Conservation (phyloP, 2,888 invertebrate genomes). For the Limnephilus rhombicus region DNA sequence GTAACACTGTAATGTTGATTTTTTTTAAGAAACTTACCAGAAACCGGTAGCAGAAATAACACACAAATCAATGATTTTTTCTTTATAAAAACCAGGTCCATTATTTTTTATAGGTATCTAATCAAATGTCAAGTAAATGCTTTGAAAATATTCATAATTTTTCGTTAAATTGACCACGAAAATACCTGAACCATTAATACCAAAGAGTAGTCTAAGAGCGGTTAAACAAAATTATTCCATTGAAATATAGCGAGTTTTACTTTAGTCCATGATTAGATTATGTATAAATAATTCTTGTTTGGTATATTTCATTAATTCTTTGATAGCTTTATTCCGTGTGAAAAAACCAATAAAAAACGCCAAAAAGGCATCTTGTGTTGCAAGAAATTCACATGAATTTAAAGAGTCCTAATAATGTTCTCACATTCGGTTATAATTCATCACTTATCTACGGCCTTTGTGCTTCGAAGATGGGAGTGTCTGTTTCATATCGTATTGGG, state of each 20-base stretch:
- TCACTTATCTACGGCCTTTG: conserved; percentile 27
- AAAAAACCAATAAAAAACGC: conserved; percentile 11
- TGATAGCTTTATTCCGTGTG: conserved; percentile 20
- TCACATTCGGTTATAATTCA: conserved; percentile 35
- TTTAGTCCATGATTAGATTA: background rate
- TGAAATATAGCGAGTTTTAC: background rate
- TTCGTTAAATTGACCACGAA: background rate
- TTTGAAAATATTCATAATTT: too few relatives aligned
- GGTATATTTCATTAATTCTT: background rate
- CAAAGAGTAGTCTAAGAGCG: background rate
- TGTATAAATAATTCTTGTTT: background rate
- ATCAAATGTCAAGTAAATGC: too few relatives aligned
- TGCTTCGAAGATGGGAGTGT: conserved; percentile 50
- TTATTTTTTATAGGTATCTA: too few relatives aligned
- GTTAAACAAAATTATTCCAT: background rate
- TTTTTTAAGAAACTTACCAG: too few relatives aligned
- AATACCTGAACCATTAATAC: background rate
- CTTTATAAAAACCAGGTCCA: too few relatives aligned
- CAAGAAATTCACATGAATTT: conserved; percentile 11
- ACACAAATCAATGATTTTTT: too few relatives aligned
- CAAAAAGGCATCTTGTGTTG: background rate
- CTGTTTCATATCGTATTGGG: conserved; percentile 10
- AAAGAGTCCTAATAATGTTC: conserved; percentile 46
- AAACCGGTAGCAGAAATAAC: too few relatives aligned
- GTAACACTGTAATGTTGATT: too few relatives aligned